Evolutionary conservation across 2,113 vertebrate genomes (phyloP), one percentile per base, ranked within the genome.

Genomic region (Equus przewalskii): DNA sequence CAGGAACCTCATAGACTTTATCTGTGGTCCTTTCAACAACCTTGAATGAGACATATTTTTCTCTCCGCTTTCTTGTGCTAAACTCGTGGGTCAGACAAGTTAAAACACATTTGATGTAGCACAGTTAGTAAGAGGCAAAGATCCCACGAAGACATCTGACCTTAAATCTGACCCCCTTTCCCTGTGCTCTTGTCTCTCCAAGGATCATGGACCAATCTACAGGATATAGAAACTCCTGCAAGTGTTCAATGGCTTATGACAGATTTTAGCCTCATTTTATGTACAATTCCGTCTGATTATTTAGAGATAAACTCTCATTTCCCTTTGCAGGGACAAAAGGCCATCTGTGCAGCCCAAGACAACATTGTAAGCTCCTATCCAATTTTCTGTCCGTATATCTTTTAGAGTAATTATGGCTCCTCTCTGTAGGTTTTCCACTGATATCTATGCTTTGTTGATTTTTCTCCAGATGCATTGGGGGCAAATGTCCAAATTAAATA

Each of bases 401-500:
- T 95, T 86, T 76, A 70, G 76, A 91, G 69, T 64, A 97, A 94
- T 92, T 86, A 95, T 9, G 60, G 51, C 73, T 96, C 65, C 58
- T 93, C 64, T 89, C 75, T 95, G n/a, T 94, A 64, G 87, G 51
- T 72, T 98, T 96, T 89, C 46, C 64, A 70, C 33, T 95, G 95
- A 41, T 87, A 90, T 72, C 91, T 96, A 36, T 64, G 46, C 75
- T 96, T 88, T 89, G 85, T 91, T 96, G 94, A 87, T 76, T 96
- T 85, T 96, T 89, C 78, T 97, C 78, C 93, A 97, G 96, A 96
- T 96, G 92, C 19, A 33, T 8, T 86, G 67, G 85, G 82, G 91
- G 78, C 86, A 86, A 26, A 24, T 46, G 73, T 96, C 94, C 96
- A 98, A 98, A 96, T 96, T 65, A 96, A 96, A 97, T 93, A 91